phyloP scores from a whole-genome alignment of 2,797 vertebrate genomes.

The Sebastes alutus region DNA sequence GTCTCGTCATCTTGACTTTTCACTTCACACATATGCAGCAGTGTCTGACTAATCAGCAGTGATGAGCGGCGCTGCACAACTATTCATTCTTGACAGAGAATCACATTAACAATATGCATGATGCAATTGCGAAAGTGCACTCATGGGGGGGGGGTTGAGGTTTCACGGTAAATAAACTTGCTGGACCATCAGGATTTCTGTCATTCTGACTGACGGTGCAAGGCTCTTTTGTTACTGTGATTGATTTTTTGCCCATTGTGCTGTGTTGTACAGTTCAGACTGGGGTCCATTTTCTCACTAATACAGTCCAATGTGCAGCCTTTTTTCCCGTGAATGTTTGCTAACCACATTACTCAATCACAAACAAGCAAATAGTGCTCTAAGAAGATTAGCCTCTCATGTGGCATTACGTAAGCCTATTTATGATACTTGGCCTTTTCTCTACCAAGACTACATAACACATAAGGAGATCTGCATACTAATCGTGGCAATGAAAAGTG shows the following conservation, averaged over 20 bases:
- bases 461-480: conserved; percentile 42
- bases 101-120: background rate
- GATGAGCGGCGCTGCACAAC: background rate
- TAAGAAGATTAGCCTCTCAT: conserved; percentile 47
- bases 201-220: background rate
- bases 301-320: background rate
- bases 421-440: conserved; percentile 44
- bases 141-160: background rate
- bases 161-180: conserved; percentile 19
- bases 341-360: conserved; percentile 35
- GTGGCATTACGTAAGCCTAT: conserved; percentile 37
- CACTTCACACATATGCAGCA: background rate
- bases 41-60: background rate
- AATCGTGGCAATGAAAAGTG: conserved; percentile 37
- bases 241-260: conserved; percentile 16
- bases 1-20: background rate
- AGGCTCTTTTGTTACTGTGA: background rate
- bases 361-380: conserved; percentile 37
- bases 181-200: background rate
- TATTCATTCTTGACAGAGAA: conserved; percentile 10
- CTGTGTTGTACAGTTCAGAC: background rate
- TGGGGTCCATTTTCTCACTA: background rate
- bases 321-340: conserved; percentile 16
- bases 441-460: conserved; percentile 21
- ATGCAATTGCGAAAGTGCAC: background rate